Evolutionary conservation across 2,113 vertebrate genomes (phyloP), one percentile per base, ranked within the genome.

Genomic region (Neodon shergylaensis): DNA sequence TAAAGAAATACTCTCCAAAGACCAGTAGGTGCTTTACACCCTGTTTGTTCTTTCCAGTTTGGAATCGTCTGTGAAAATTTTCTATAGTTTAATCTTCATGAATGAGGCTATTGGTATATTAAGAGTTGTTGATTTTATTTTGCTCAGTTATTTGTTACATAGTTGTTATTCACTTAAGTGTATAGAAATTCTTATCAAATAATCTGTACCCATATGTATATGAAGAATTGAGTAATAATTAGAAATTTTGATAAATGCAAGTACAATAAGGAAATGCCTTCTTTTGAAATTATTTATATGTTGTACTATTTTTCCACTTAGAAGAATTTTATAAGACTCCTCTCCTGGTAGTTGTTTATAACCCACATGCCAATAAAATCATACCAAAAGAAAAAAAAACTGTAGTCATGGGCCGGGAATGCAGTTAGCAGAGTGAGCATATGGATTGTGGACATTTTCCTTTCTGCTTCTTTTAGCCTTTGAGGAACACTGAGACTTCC

Each of bases 381-480:
- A 21, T 98, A 96, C 96, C 70, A 52, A 52, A 52, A 52, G 92
- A 13, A 93, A 78, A 95, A 96, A 95, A 84, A 97, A 92, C 14
- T 85, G n/a, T 61, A 96, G 83, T 96, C 90, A 88, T 96, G 88
- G 2, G 13, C 47, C 14, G 42, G 85, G 96, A 96, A 97, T 95
- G 90, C 61, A 91, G 24, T 44, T 97, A 96, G 95, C 49, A 88
- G 49, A n/a, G 54, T 93, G 42, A 39, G 54, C 93, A 95, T 77
- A 31, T 96, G 85, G 91, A 63, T 94, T 98, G 65, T 72, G 92
- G 83, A 73, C 94, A 49, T 93, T 70, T 68, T 68, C 31, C 5
- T 97, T 88, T 89, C 54, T 36, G 36, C 85, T 96, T 98, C 14
- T 13, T 86, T 96, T 97, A 96, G 98, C 96, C 94, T 97, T 84